These are phyloP conservation scores for Bos javanicus DNA, from an alignment of 2,113 vertebrate species.

Conservation along the genomic window DNA sequence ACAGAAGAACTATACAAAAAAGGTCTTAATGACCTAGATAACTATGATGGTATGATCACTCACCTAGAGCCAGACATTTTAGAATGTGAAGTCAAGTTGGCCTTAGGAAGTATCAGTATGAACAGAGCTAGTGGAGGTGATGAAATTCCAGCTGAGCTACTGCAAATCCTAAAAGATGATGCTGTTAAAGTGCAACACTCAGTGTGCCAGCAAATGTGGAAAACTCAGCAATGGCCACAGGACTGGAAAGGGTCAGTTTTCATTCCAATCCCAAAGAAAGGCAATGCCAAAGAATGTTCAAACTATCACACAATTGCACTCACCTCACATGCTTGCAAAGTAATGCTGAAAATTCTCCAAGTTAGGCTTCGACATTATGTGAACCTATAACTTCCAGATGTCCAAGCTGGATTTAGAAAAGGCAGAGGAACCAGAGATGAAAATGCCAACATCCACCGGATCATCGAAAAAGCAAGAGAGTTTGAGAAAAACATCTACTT, in stretches of 20 bases:
- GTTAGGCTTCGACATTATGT: background rate
- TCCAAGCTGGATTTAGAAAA: background rate
- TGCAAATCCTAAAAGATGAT: background rate
- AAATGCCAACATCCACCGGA: background rate
- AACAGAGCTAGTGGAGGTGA: background rate
- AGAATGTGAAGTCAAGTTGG: background rate
- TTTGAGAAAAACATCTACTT: background rate
- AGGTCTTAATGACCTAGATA: background rate
- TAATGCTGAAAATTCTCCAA: background rate
- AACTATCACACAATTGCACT: background rate
- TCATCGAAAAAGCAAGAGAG: background rate
- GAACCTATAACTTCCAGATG: background rate
- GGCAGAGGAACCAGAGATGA: background rate
- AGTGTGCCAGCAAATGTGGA: background rate
- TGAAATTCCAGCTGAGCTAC: background rate
- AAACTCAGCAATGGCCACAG: background rate
- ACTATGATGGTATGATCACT: background rate
- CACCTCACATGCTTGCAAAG: background rate
- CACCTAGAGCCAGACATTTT: background rate
- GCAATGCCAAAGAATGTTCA: background rate
- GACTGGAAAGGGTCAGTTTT: background rate
- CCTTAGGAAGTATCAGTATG: background rate
- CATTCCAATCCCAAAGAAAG: background rate
- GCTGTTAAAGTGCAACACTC: background rate
- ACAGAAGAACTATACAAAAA: background rate